Base-by-base conservation (phyloP, 2,888 invertebrate species). In the Torymus tubicola region DNA sequence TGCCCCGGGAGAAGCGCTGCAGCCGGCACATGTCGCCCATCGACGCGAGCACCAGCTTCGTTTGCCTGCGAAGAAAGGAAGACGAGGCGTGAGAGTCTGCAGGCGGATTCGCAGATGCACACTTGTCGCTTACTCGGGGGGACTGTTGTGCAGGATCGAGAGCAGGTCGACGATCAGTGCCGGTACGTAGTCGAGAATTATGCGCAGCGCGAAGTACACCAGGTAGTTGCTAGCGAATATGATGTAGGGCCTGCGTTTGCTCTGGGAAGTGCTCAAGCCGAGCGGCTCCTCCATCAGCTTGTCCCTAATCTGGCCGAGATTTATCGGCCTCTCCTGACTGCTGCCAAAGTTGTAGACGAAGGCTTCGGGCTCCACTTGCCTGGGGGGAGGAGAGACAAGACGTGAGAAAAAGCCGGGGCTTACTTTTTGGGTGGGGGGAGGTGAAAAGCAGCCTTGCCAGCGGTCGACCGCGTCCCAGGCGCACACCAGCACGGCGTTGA, bases 311-410 rank as follows among this genome's bases (percentile, higher is more conserved):
- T 73, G 57, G 12, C 60, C 60, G 8, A 83, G 21, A 1, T 70
- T 82, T 1, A 86, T 76, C 31, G 84, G 84, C 88, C 97, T 97
- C 83, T 95, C 93, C 1, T 93, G 92, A 0, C 96, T 96, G 0
- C 96, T 95, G 1, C 96, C 96, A 89, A 95, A 96, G 91, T 98
- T 98, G 91, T 95, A 98, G 64, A 97, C 93, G 0, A 93, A 92
- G 82, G 91, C 86, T 87, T 90, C 87, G 85, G 83, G 82, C 2
- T 82, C 80, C 4, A 81, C 57, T 82, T 84, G 84, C 82, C 85
- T 86, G 53, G 13, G 70, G 10, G 8, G 13, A 57, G 58, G 13
- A 63, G 8, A 12, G 50, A 42, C 13, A 16, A 10, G 31, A 18
- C 4, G 24, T 1, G 1, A 53, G 1, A 58, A 71, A 1, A 60